Conservation (phyloP, 2,113 vertebrate species). For the Rhea pennata region DNA sequence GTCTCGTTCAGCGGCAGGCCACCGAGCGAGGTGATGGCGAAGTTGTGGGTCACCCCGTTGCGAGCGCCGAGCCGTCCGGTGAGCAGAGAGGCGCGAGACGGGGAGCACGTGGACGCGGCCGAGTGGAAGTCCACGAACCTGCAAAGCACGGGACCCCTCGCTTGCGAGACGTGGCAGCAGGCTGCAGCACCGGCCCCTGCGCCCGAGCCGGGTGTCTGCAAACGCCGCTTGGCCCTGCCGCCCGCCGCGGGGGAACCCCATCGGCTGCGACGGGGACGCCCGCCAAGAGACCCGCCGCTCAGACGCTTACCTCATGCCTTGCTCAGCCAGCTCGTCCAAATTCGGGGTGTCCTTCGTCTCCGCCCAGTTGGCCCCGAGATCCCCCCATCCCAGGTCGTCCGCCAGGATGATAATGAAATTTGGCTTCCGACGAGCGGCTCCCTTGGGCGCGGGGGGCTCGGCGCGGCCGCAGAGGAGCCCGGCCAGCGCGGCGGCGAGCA, state of each 20-base stretch:
- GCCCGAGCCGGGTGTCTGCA: too few species aligned
- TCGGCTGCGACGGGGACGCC: neutral
- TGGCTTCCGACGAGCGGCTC: conserved; percentile 63
- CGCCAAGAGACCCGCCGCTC: neutral
- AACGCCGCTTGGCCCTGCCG: too few species aligned
- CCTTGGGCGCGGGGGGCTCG: neutral
- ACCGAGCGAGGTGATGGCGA: conserved; percentile 83
- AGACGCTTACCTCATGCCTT: conserved; percentile 85
- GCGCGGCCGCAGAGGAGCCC: conserved; percentile 67
- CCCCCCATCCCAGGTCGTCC: conserved; percentile 96
- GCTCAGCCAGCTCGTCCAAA: conserved; percentile 84
- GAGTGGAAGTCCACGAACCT: conserved; percentile 95
- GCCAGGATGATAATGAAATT: conserved; percentile 94
- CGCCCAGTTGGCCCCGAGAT: conserved; percentile 87
- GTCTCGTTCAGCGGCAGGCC: conserved; percentile 93
- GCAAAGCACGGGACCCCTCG: neutral
- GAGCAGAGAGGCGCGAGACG: conserved; percentile 91
- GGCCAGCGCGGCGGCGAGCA: conserved; percentile 27
- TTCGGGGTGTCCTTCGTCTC: conserved; percentile 80
- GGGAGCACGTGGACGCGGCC: conserved; percentile 93
- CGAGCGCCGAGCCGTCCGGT: conserved; percentile 90
- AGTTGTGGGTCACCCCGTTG: conserved; percentile 94
- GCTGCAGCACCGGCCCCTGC: too few species aligned
- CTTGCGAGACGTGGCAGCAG: fast-evolving
- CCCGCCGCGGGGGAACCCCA: too few species aligned